These are phyloP conservation scores for Mythimna ferrago DNA, from an alignment of 2,888 invertebrate species.

Conservation along the genomic window DNA sequence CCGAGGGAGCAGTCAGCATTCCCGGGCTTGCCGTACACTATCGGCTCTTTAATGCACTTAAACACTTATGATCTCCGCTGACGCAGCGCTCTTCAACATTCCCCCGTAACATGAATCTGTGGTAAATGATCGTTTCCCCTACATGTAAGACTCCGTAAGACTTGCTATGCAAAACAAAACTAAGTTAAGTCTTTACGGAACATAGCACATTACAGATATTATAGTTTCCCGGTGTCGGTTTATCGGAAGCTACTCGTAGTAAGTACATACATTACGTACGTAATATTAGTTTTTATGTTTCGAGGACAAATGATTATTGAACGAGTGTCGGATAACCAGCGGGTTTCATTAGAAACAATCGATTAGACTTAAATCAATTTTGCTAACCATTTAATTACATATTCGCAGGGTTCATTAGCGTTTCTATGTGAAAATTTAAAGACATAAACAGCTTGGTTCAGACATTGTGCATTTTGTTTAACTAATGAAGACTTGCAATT, in stretches of 20 bases:
- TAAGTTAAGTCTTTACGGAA: constrained; percentile 33
- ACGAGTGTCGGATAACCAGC: constrained; percentile 61
- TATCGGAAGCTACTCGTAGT: constrained; percentile 69
- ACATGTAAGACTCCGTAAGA: constrained; percentile 28
- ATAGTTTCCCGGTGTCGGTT: constrained; percentile 66
- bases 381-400: constrained; percentile 31
- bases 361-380: constrained; percentile 46
- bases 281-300: constrained; percentile 70
- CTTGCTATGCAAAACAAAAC: constrained; percentile 11
- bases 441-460: neutral
- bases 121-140: constrained; percentile 43
- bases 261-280: constrained; percentile 60
- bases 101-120: constrained; percentile 22
- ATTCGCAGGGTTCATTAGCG: constrained; percentile 8
- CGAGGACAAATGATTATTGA: constrained; percentile 70
- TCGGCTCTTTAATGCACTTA: constrained; percentile 54
- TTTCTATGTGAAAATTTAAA: constrained; percentile 5
- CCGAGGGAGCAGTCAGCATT: constrained; percentile 70
- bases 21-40: constrained; percentile 65
- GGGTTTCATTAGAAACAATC: constrained; percentile 60
- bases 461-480: constrained; percentile 6
- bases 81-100: constrained; percentile 54
- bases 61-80: constrained; percentile 45
- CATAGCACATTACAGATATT: constrained; percentile 46
- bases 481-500: constrained; percentile 11